Evolutionary conservation across 1,140 invertebrate species (phyloP).

Genomic region (Lithobius niger): DNA sequence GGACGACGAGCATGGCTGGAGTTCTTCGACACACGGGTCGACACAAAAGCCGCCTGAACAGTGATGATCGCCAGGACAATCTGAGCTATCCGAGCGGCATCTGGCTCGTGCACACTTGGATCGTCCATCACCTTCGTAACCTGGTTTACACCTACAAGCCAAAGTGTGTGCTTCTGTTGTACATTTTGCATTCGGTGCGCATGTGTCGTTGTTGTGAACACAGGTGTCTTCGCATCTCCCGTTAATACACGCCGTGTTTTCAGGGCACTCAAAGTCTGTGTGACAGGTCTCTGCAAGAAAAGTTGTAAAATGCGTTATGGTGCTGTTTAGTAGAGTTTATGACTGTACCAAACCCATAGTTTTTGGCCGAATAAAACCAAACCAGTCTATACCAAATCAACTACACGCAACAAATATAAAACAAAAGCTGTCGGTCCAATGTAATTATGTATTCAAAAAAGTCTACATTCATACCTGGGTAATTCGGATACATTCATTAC

Average conservation of each 20-base stretch:
- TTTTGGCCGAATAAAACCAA: no score
- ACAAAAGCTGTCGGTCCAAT: no score
- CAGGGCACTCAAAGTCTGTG: constrained; percentile 17
- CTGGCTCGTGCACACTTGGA: constrained; percentile 46
- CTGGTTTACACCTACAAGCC: constrained; percentile 44
- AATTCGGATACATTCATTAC: no score
- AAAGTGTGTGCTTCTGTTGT: constrained; percentile 10
- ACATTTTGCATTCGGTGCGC: constrained; percentile 50
- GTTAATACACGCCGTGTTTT: constrained; percentile 18
- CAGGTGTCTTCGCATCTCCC: constrained; percentile 19
- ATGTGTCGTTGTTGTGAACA: constrained; percentile 44
- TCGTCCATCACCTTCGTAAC: constrained; percentile 69
- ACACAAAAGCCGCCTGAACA: constrained; percentile 70
- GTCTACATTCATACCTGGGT: no score
- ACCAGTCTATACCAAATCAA: no score
- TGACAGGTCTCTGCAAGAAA: constrained; percentile 9
- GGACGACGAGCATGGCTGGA: constrained; percentile 62
- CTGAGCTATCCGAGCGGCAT: constrained; percentile 43
- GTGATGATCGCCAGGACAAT: constrained; percentile 73
- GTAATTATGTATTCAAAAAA: no score
- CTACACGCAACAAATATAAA: no score
- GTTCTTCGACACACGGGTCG: constrained; percentile 56
- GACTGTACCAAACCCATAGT: no score
- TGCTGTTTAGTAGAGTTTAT: no score
- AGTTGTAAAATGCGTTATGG: no score